A percentile compares a stretch with the other conserved stretches of the same genome.
Evolutionary conservation across 1,140 invertebrate species (phyloP).

Genomic region (Drosophila ananassae): DNA sequence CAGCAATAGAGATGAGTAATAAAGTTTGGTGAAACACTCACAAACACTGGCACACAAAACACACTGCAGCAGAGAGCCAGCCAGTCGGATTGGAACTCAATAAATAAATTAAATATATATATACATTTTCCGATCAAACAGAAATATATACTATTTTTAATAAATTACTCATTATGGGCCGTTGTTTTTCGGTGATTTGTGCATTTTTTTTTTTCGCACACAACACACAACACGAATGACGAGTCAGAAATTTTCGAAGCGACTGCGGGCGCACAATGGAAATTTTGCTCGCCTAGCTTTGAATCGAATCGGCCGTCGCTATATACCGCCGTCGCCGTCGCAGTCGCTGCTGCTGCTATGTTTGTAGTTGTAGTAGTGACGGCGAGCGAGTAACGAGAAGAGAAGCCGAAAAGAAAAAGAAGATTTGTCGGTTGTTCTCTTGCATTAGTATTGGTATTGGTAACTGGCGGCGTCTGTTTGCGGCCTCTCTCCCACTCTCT

Average conservation of each 20-base stretch:
- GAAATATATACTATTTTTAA: constrained; percentile 60
- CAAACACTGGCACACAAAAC: constrained; percentile 28
- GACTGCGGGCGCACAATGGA: constrained; percentile 82
- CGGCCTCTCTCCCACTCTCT: constrained; percentile 39
- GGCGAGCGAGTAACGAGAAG: constrained; percentile 71
- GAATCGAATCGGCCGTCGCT: constrained; percentile 51
- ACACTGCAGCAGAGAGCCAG: constrained; percentile 19
- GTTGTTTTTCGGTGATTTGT: constrained; percentile 21
- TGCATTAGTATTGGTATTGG: constrained; percentile 27
- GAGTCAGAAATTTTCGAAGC: constrained; percentile 80
- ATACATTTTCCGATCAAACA: constrained; percentile 17
- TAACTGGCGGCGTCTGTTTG: constrained; percentile 59
- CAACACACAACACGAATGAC: constrained; percentile 69
- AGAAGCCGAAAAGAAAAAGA: constrained; percentile 53
- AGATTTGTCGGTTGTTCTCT: constrained; percentile 65
- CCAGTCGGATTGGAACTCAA: constrained; percentile 7
- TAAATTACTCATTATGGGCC: constrained; percentile 68
- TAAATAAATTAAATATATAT: not conserved
- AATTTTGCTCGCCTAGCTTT: constrained; percentile 83
- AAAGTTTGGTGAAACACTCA: constrained; percentile 50
- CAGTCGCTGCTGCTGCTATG: not conserved
- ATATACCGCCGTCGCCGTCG: constrained; percentile 6
- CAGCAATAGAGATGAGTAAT: constrained; percentile 65
- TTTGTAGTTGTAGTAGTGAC: constrained; percentile 30
- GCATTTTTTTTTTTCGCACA: constrained; percentile 62